A percentile compares a stretch with the other conserved stretches of the same genome.
Evolutionary conservation across 2,888 invertebrate species (phyloP).

Genomic region (Lingula anatina): DNA sequence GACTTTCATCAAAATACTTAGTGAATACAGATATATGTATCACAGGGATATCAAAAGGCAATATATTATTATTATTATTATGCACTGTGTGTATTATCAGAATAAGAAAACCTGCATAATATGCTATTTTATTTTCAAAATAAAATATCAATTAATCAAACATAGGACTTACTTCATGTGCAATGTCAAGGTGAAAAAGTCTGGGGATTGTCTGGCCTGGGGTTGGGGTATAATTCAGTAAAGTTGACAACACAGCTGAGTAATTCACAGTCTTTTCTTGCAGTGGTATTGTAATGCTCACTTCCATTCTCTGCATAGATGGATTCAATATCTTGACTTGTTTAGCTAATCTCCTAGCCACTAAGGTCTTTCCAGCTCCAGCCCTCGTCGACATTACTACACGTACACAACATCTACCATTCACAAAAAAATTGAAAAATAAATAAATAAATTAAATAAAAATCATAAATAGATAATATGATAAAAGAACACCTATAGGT

Average conservation of each 20-base stretch:
- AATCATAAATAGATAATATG: neutral
- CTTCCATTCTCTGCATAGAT: neutral
- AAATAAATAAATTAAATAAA: neutral
- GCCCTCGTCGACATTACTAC: conserved; percentile 29
- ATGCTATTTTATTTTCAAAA: no score
- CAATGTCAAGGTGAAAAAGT: conserved; percentile 30
- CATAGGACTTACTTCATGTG: conserved; percentile 28
- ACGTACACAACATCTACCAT: conserved; percentile 25
- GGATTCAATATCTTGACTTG: conserved; percentile 10
- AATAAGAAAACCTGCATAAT: no score
- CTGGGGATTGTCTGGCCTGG: conserved; percentile 15
- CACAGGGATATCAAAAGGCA: no score
- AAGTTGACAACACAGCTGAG: conserved; percentile 12
- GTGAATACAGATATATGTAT: no score
- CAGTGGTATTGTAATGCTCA: conserved; percentile 16
- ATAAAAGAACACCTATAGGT: no score
- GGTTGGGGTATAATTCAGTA: conserved; percentile 14
- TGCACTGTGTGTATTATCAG: no score
- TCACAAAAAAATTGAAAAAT: no score
- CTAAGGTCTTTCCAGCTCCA: conserved; percentile 32
- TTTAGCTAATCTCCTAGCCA: conserved; percentile 17
- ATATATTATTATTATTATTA: no score
- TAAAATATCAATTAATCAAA: no score
- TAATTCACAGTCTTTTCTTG: conserved; percentile 18
- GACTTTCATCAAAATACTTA: no score